Evolutionary conservation across 2,888 invertebrate genomes (phyloP).

Genomic region (Creontiades dilutus): DNA sequence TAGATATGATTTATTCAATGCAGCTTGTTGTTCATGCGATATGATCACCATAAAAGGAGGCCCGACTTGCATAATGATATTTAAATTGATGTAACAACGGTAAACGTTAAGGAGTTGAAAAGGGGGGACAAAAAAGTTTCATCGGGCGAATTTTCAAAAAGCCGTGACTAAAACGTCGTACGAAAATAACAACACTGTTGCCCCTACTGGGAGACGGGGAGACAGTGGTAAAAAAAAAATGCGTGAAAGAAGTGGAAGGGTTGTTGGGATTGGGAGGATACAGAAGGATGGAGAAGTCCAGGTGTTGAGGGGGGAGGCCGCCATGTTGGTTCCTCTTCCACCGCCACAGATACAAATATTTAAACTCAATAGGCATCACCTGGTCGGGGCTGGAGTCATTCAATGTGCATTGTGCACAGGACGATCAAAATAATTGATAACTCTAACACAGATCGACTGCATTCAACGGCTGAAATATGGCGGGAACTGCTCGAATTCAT

Average conservation of each 20-base stretch:
- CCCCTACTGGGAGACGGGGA: background rate
- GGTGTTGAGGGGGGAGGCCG: constrained; percentile 28
- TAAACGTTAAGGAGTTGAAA: background rate
- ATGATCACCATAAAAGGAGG: background rate
- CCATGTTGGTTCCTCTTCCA: constrained; percentile 45
- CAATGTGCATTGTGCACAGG: too few relatives aligned
- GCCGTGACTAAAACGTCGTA: constrained; percentile 52
- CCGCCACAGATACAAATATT: constrained; percentile 51
- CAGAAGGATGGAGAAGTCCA: constrained; percentile 27
- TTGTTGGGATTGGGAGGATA: constrained; percentile 35
- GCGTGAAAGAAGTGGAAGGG: background rate
- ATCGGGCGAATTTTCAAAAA: constrained; percentile 47
- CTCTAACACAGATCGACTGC: too few relatives aligned
- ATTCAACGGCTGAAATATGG: too few relatives aligned
- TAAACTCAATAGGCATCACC: background rate
- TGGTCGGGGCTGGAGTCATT: background rate
- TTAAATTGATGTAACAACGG: background rate
- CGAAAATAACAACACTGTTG: constrained; percentile 60
- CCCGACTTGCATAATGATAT: constrained; percentile 10
- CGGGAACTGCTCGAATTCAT: too few relatives aligned
- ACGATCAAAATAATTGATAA: too few relatives aligned
- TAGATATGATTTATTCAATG: background rate
- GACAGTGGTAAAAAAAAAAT: background rate
- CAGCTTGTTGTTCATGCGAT: background rate
- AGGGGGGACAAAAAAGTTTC: constrained; percentile 3